These are phyloP conservation scores for Ophioninae sp. DNA, from an alignment of 2,888 invertebrate genomes.

Conservation along the genomic window DNA sequence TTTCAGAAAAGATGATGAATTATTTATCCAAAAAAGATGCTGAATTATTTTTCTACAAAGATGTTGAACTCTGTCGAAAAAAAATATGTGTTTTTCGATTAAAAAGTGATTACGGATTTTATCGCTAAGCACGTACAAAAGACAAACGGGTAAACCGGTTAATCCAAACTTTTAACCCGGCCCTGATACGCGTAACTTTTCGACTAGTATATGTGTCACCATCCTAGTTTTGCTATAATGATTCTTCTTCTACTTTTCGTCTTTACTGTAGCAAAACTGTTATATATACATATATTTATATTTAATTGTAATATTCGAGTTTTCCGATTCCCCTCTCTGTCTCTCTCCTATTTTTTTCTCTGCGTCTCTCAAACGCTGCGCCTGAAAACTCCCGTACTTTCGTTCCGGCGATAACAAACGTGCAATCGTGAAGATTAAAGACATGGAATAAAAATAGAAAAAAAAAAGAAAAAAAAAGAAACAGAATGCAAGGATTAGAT, in stretches of 20 bases:
- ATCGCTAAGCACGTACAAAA: slow-evolving; percentile 47
- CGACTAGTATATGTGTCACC: slow-evolving; percentile 70
- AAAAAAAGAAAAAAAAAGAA: neutral
- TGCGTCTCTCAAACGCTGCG: slow-evolving; percentile 13
- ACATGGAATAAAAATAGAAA: neutral
- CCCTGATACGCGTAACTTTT: slow-evolving; percentile 57
- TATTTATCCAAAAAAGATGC: too few relatives aligned
- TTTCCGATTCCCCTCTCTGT: slow-evolving; percentile 20
- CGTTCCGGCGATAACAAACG: neutral
- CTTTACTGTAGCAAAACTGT: slow-evolving; percentile 5
- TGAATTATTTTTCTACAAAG: too few relatives aligned
- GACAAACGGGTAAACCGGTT: slow-evolving; percentile 21
- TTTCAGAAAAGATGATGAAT: too few relatives aligned
- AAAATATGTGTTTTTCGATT: slow-evolving; percentile 27
- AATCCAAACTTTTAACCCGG: slow-evolving; percentile 42
- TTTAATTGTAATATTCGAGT: slow-evolving; percentile 12
- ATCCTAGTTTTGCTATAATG: slow-evolving; percentile 26
- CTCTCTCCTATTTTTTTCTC: neutral
- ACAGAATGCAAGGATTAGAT: neutral
- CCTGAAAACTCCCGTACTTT: slow-evolving; percentile 31
- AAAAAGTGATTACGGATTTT: slow-evolving; percentile 51
- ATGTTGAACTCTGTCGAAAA: too few relatives aligned
- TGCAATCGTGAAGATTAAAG: neutral
- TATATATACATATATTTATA: neutral
- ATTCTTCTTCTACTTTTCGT: slow-evolving; percentile 1